Evolutionary conservation across 1,140 invertebrate genomes (phyloP), one percentile per base, ranked within the genome.

Genomic region (Bombus affinis): DNA sequence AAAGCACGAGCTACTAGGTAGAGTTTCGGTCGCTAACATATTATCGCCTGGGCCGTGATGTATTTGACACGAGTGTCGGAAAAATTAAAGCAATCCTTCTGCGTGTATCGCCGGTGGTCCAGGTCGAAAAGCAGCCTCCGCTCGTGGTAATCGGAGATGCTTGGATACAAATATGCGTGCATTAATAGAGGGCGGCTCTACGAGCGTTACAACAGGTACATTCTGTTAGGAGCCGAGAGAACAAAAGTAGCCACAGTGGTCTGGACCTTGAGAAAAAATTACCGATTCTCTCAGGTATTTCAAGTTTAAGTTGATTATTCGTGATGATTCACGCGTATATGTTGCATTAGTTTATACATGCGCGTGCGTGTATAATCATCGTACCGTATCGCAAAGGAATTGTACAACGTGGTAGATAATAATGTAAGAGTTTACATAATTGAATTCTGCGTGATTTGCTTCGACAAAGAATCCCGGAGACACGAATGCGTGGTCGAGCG

Each of bases 81-180:
- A 94, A 94, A 94, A 94, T 95, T 94, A 95, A 94, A 94, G 93
- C 94, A 93, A 94, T 95, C 90, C 91, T 92, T 94, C 91, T 92
- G 87, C 87, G 84, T 86, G 82, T 89, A 93, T 86, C 90, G 91
- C 91, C 89, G 93, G 93, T 93, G 93, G 93, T 93, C 93, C 92
- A 81, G 86, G 85, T 88, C 91, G 87, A 87, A 89, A 89, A 87
- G 39, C 87, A 83, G 62, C 53, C 65, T 47, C 89, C 89, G 85
- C 81, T 89, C 85, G 65, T 86, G 91, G 94, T 95, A 95, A 95
- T 93, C 94, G 93, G 94, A 95, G 94, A 94, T 87, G 90, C 81
- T 85, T 86, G 92, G 88, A 93, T 94, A 94, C 92, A 94, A 94
- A 94, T 94, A 94, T 93, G 92, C 90, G 89, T 90, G 90, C 93